Percentiles rank a stretch among this genome's conserved stretches.
phyloP scores from a whole-genome alignment of 2,797 vertebrate genomes.

The Xenops minutus region DNA sequence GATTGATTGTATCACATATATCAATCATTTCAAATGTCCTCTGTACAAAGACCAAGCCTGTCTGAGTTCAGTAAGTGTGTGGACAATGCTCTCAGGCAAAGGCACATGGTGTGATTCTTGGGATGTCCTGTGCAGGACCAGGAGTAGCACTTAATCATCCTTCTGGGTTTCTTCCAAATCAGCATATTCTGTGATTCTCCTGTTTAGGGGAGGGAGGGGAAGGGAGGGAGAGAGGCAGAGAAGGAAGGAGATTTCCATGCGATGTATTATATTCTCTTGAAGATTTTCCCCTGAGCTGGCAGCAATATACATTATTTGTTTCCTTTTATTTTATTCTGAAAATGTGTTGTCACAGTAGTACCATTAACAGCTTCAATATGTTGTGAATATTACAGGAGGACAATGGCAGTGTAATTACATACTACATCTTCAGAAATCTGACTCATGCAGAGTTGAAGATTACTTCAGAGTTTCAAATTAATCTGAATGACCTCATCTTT shows the following conservation, averaged over 20 bases:
- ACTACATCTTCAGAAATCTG: constrained; percentile 46
- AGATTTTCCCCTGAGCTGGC: background rate
- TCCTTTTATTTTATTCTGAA: constrained; percentile 55
- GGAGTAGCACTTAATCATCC: background rate
- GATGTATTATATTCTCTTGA: background rate
- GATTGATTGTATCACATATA: background rate
- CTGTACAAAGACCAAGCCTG: background rate
- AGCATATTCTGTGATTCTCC: background rate
- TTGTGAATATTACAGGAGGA: background rate
- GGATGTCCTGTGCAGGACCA: background rate
- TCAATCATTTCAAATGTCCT: background rate
- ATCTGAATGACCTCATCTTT: constrained; percentile 63
- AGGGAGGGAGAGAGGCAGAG: too few species aligned
- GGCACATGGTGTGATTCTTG: background rate
- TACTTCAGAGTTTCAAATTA: constrained; percentile 64
- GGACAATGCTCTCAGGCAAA: background rate
- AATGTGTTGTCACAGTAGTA: constrained; percentile 9
- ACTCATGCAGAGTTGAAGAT: constrained; percentile 47
- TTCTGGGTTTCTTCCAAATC: background rate
- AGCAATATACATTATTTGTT: constrained; percentile 1
- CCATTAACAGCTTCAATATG: constrained; percentile 53
- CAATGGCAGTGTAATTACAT: constrained; percentile 45
- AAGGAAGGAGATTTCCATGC: background rate
- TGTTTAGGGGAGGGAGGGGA: background rate
- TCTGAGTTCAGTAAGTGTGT: background rate